Base-by-base conservation (phyloP, 2,888 invertebrate genomes). In the Aphelenchoides bicaudatus region DNA sequence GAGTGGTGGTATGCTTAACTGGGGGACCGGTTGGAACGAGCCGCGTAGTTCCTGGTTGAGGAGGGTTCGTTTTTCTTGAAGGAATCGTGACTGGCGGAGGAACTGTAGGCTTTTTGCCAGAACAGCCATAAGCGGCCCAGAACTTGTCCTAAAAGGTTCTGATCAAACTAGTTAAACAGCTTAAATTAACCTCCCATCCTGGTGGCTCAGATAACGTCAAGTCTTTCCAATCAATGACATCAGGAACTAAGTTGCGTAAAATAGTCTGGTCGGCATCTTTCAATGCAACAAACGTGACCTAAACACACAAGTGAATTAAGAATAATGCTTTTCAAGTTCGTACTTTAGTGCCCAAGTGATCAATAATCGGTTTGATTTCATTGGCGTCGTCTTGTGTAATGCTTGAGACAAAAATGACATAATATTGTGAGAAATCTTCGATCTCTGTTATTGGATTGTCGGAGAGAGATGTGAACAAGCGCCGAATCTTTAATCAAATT, bases 271-370 rank as follows among this genome's bases (percentile, higher is more conserved):
- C n/a, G 8, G 25, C 43, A n/a, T 43, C 23, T 25, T 43, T 43
- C 43, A 43, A 43, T 25, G 43, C 43, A 6, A 43, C 43, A n/a
- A 43, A 43, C 16, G 43, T 43, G 16, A 43, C 10, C 43, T 43
- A 25, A 10, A 19, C 43, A 25, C 25, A 19, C 43, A 34, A 34
- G 34, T n/a, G 34, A n/a, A n/a, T 34, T 10, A n/a, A n/a, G n/a
- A n/a, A 34, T 34, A n/a, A 10, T 34, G 34, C n/a, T 34, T 34
- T 34, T 34, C 10, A n/a, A 34, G 34, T 34, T 34, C 34, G n/a
- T n/a, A 10, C 10, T 34, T 10, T 34, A 10, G 34, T 34, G 10
- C 34, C 10, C 10, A 34, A n/a, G n/a, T 34, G 34, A 13, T 34
- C 13, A 34, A 16, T 16, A 34, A 13, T 13, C 13, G 34, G 34